Base-by-base conservation (phyloP, 2,888 invertebrate species). In the Cactoblastis cactorum region DNA sequence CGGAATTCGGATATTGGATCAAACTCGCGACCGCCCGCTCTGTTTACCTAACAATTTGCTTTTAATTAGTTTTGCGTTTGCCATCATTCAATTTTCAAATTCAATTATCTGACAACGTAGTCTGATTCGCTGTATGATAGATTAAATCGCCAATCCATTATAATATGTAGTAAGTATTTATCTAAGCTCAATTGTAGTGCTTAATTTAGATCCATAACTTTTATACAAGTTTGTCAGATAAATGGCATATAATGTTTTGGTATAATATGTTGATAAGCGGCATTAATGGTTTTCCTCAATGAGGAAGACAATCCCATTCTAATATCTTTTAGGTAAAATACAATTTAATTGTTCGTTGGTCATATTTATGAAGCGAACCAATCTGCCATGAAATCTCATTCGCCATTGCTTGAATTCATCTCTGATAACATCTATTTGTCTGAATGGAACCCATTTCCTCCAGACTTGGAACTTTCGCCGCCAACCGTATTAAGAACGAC, bases 1-100 rank as follows among this genome's bases (percentile, higher is more conserved):
- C 77, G 77, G 77, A 78, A 82, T 83, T 83, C 77, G 80, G 80
- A 82, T 86, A 83, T 84, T 81, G 81, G 80, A 79, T 83, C 74
- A 77, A 77, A 77, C 74, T 74, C 72, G 39, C 72, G 69, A 59
- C 62, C 67, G 71, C 71, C n/a, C n/a, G n/a, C n/a, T n/a, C n/a
- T 80, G 80, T 83, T 79, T 83, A 77, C 76, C 63, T 72, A 78
- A 74, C 80, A 74, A 78, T 80, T 80, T 77, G 73, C 71, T 77
- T 81, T 83, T 82, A 84, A 86, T 84, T 83, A 80, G 71, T 82
- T 81, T 75, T 57, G 63, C 59, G 66, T 59, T 39, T 5, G 28
- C 37, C 15, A 35, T 46, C 46, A 41, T 33, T 37, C 45, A 19
- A 34, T 28, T 48, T 46, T 45, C 35, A 49, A 54, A 56, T 50